These are phyloP conservation scores for Maccullochella peelii DNA, from an alignment of 2,113 vertebrate species.

Conservation along the genomic window DNA sequence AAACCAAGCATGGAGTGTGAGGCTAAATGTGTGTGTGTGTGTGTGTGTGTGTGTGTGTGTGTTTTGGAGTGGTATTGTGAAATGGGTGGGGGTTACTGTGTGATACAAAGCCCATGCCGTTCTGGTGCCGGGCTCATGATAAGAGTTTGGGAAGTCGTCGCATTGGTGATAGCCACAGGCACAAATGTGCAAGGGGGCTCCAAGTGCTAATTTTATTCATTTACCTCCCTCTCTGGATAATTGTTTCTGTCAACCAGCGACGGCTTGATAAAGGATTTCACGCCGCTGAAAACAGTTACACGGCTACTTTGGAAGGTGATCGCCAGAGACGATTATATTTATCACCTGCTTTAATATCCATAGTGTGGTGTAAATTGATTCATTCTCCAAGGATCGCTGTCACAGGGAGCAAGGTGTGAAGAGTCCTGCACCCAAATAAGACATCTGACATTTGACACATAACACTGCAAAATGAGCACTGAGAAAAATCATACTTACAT, in stretches of 20 bases:
- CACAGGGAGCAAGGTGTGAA: slow-evolving; percentile 62
- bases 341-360: slow-evolving; percentile 85
- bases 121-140: slow-evolving; percentile 66
- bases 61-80: slow-evolving; percentile 34
- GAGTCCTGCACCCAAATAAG: slow-evolving; percentile 48
- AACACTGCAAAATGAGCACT: slow-evolving; percentile 1
- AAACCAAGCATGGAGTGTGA: slow-evolving; percentile 31
- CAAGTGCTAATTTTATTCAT: slow-evolving; percentile 84
- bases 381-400: slow-evolving; percentile 71
- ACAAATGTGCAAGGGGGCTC: slow-evolving; percentile 74
- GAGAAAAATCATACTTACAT: not conserved
- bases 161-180: slow-evolving; percentile 75
- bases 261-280: slow-evolving; percentile 86
- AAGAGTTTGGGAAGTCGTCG: slow-evolving; percentile 78
- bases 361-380: slow-evolving; percentile 82
- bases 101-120: slow-evolving; percentile 64
- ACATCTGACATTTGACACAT: slow-evolving; percentile 42
- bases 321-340: slow-evolving; percentile 83
- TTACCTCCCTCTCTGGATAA: slow-evolving; percentile 84
- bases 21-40: slow-evolving; percentile 16
- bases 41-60: slow-evolving; percentile 23
- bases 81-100: slow-evolving; percentile 49
- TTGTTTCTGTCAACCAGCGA: slow-evolving; percentile 86
- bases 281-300: slow-evolving; percentile 81
- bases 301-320: slow-evolving; percentile 84